A percentile compares a stretch with the other conserved stretches of the same genome.
These are phyloP conservation scores for Orientallactaga bullata DNA, from an alignment of 2,113 vertebrate species.

Conservation along the genomic window DNA sequence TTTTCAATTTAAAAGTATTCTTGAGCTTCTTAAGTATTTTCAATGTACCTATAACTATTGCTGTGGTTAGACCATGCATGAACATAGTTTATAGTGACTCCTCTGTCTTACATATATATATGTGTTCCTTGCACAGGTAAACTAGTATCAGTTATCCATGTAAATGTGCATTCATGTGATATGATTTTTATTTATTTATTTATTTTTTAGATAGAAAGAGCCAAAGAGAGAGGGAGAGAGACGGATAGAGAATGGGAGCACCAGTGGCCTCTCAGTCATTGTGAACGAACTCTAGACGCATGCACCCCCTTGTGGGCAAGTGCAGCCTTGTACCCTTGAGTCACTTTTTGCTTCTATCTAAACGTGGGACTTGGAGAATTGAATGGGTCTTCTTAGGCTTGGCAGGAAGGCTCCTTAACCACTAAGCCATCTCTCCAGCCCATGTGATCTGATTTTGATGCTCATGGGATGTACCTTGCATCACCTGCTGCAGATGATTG, in stretches of 20 bases:
- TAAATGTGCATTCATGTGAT: not conserved
- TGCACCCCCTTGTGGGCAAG: no score
- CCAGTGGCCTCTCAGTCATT: no score
- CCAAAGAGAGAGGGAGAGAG: no score
- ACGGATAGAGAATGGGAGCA: no score
- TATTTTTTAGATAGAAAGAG: not conserved
- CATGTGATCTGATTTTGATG: not conserved
- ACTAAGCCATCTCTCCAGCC: no score
- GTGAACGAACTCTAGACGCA: no score
- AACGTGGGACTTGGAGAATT: no score
- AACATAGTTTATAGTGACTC: not conserved
- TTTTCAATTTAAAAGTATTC: not conserved
- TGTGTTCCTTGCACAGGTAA: not conserved
- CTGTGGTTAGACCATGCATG: not conserved
- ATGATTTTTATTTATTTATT: no score
- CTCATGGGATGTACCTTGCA: not conserved
- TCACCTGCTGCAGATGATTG: not conserved
- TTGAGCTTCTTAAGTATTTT: not conserved
- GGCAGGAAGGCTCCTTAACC: no score
- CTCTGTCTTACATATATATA: not conserved
- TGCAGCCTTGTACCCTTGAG: no score
- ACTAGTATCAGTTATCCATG: not conserved
- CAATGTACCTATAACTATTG: not conserved
- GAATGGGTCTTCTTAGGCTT: no score
- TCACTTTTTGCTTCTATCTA: no score